Conservation (phyloP, 2,113 vertebrate genomes). For the Columba livia region DNA sequence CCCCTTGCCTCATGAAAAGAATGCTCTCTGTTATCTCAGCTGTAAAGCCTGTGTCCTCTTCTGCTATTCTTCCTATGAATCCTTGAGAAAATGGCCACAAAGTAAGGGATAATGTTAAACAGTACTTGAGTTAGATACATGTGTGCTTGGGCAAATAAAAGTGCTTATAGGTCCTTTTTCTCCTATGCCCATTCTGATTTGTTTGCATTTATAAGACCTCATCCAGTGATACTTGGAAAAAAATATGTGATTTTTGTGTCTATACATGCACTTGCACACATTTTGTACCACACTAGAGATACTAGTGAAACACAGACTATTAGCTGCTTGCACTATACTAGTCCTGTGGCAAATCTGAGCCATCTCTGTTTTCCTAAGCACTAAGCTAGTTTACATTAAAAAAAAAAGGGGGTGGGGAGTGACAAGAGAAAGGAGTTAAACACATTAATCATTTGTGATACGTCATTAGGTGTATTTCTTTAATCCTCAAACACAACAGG, state of each 20-base stretch:
- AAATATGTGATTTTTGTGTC: neutral
- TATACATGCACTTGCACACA: neutral
- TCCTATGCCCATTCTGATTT: neutral
- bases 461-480: neutral
- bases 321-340: neutral
- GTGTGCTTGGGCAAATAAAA: neutral
- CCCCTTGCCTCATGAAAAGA: neutral
- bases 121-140: neutral
- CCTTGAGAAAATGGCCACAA: neutral
- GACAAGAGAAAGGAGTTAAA: neutral
- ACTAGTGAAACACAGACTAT: neutral
- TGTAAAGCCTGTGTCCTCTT: neutral
- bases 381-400: neutral
- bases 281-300: neutral
- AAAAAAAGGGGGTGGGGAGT: neutral
- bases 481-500: neutral
- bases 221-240: neutral
- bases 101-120: neutral
- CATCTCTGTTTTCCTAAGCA: neutral
- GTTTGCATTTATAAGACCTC: neutral
- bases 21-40: neutral
- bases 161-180: neutral
- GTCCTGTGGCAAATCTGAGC: neutral
- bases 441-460: neutral
- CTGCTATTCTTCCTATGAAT: neutral